Evolutionary conservation across 2,888 invertebrate genomes (phyloP).

Genomic region (Xylocampa areola): DNA sequence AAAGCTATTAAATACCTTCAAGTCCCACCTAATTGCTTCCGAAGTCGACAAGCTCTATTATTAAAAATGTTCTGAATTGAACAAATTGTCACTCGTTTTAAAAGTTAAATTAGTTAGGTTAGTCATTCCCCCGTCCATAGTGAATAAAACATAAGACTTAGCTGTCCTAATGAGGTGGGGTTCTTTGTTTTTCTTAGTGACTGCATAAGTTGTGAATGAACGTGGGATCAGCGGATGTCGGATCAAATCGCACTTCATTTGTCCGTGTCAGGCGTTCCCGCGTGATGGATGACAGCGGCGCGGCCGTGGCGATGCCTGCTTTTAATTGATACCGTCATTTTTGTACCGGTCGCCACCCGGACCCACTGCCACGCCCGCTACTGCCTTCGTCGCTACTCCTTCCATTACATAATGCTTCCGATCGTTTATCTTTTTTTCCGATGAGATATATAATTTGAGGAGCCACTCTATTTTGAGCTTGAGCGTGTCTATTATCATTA

Average conservation of each 20-base stretch:
- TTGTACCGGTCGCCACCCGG: constrained; percentile 66
- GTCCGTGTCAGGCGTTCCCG: constrained; percentile 81
- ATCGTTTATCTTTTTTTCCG: constrained; percentile 66
- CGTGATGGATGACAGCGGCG: constrained; percentile 82
- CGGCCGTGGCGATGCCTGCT: constrained; percentile 70
- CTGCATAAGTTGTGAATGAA: constrained; percentile 86
- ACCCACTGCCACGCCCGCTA: constrained; percentile 22
- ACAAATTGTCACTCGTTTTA: constrained; percentile 84
- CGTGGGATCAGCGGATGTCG: constrained; percentile 79
- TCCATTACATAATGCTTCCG: constrained; percentile 67
- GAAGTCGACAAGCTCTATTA: constrained; percentile 68
- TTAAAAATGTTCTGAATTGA: constrained; percentile 77
- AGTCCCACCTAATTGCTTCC: constrained; percentile 70
- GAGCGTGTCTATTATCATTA: constrained; percentile 68
- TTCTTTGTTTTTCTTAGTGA: constrained; percentile 83
- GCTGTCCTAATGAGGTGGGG: constrained; percentile 82
- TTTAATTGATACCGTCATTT: constrained; percentile 88
- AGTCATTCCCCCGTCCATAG: constrained; percentile 76
- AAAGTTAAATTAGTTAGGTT: constrained; percentile 86
- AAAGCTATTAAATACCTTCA: constrained; percentile 65
- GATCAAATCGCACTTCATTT: constrained; percentile 89
- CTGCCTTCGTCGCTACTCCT: constrained; percentile 47
- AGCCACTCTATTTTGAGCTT: constrained; percentile 59
- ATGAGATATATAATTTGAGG: constrained; percentile 61
- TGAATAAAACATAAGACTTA: constrained; percentile 88